Evolutionary conservation across 2,888 invertebrate genomes (phyloP).

Genomic region (Rotaria socialis): DNA sequence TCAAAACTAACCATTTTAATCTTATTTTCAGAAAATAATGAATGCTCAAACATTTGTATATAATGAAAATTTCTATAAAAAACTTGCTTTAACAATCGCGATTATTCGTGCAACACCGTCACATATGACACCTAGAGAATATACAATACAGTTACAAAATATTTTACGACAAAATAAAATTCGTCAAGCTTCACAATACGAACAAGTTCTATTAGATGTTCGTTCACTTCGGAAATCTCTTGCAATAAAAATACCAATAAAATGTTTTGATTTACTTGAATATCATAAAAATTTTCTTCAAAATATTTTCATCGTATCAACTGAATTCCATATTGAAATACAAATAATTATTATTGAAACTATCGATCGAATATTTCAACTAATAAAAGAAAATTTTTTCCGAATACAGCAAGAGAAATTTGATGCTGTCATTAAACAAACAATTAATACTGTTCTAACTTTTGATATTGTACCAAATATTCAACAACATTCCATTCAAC

Average conservation of each 20-base stretch:
- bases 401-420: neutral
- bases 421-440: neutral
- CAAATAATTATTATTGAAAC: conserved; percentile 17
- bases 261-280: neutral
- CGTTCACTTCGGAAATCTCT: neutral
- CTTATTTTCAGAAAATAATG: neutral
- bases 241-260: neutral
- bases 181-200: neutral
- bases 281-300: neutral
- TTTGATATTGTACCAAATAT: neutral
- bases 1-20: neutral
- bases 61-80: conserved; percentile 14
- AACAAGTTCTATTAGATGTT: neutral
- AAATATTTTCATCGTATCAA: neutral
- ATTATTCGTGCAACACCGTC: conserved; percentile 26
- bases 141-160: neutral
- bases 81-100: neutral
- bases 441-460: neutral
- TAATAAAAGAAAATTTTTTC: neutral
- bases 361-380: neutral
- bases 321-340: neutral
- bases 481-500: neutral
- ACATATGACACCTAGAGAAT: conserved; percentile 16
- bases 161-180: neutral
- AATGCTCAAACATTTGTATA: conserved; percentile 15